phyloP scores from a whole-genome alignment of 2,888 invertebrate genomes.

The Netelia virgata region DNA sequence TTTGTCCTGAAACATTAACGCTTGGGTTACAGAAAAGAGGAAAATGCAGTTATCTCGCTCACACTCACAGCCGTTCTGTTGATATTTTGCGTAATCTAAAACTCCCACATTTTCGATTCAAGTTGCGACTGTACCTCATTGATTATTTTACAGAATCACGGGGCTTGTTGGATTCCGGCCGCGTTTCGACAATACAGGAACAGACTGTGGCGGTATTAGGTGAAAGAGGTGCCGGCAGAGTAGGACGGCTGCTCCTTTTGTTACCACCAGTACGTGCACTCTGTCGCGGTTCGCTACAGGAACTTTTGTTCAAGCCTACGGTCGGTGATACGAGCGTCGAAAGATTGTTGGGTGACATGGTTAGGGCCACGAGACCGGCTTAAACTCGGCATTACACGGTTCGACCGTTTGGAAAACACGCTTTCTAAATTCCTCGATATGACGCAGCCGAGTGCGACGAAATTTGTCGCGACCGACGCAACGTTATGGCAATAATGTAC shows the following conservation, averaged over 20 bases:
- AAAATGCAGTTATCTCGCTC: too few species aligned
- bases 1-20: too few species aligned
- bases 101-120: neutral
- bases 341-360: constrained; percentile 89
- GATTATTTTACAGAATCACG: constrained; percentile 86
- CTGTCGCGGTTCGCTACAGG: constrained; percentile 87
- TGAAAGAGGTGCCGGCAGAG: constrained; percentile 90
- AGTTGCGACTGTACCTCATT: neutral
- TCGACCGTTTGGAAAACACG: too few species aligned
- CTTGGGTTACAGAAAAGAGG: too few species aligned
- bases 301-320: constrained; percentile 92
- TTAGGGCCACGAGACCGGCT: constrained; percentile 81
- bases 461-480: too few species aligned
- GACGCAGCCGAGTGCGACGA: too few species aligned
- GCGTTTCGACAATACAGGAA: constrained; percentile 91
- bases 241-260: constrained; percentile 91
- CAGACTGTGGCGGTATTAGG: constrained; percentile 92
- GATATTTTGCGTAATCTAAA: constrained; percentile 2
- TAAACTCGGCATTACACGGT: constrained; percentile 51
- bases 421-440: too few species aligned
- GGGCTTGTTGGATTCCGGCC: constrained; percentile 87
- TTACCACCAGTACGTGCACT: constrained; percentile 89
- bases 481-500: too few species aligned
- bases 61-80: neutral
- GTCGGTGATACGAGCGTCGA: constrained; percentile 91